Evolutionary conservation across 2,113 vertebrate species (phyloP), one percentile per base, ranked within the genome.

Genomic region (Callipepla squamata): DNA sequence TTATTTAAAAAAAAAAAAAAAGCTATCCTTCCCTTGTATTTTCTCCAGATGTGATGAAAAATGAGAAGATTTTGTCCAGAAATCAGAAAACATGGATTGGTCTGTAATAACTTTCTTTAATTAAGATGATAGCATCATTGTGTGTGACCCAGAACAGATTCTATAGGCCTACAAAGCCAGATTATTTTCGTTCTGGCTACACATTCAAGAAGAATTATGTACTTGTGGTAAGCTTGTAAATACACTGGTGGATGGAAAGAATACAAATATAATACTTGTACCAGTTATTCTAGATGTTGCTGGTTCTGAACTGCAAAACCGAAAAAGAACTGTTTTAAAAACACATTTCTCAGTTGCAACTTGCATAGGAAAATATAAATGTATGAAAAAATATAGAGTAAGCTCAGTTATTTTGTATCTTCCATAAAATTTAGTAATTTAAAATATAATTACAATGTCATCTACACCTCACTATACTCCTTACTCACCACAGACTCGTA

Each of bases 391-490:
- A 13, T 45, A 62, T 19, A 11, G 69, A 77, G 18, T 48, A 6
- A 67, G 6, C 2, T 67, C 6, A 55, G 74, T 73, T 58, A 45
- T 18, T 62, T 70, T 42, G 30, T 36, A 36, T 53, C 36, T 40
- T 40, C 72, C 14, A 11, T 82, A 63, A 89, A 34, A 73, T 75
- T 82, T 70, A 48, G 53, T 55, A 66, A 45, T 81, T 59, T 93
- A 74, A 89, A 80, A 66, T 2, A 57, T 5, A 20, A 13, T 36
- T 80, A 7, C 5, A 36, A 25, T 17, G 81, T 12, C 92, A 5
- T 34, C 32, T 10, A 51, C 25, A 74, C 6, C 48, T 62, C 40
- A 30, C 68, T 85, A 32, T 53, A 3, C 12, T 6, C 2, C 11
- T 17, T 50, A 9, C 21, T 57, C 16, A 88, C 7, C 21, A 67